phyloP scores from a whole-genome alignment of 2,888 invertebrate genomes.

The Callimorpha dominula region DNA sequence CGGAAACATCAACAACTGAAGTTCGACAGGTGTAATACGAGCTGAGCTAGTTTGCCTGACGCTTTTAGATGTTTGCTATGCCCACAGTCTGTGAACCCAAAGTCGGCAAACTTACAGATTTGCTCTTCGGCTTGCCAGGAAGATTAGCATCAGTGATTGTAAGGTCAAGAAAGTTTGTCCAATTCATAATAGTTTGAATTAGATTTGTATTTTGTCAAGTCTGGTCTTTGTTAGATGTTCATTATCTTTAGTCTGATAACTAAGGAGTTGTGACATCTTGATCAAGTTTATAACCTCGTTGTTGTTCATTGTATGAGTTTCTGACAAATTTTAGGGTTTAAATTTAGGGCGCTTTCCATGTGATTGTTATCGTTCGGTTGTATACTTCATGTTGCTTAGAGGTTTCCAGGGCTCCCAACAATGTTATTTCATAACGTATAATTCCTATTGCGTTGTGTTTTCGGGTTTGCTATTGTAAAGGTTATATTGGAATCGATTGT shows the following conservation, averaged over 20 bases:
- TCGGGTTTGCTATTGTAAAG: not conserved
- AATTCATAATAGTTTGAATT: conserved; percentile 52
- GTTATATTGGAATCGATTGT: not conserved
- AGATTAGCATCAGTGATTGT: conserved; percentile 75
- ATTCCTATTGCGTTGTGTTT: conserved; percentile 5
- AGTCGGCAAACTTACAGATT: conserved; percentile 69
- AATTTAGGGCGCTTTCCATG: conserved; percentile 22
- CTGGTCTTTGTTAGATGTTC: conserved; percentile 43
- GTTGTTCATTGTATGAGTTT: conserved; percentile 29
- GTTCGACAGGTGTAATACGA: conserved; percentile 69
- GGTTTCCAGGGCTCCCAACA: not conserved
- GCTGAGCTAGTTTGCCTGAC: conserved; percentile 59
- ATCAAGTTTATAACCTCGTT: conserved; percentile 30
- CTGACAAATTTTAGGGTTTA: conserved; percentile 27
- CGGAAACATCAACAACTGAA: conserved; percentile 60
- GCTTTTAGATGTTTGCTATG: conserved; percentile 70
- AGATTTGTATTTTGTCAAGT: conserved; percentile 47
- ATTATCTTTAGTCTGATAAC: conserved; percentile 37
- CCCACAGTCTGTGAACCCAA: conserved; percentile 63
- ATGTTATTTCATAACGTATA: conserved; percentile 4
- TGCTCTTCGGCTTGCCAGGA: conserved; percentile 59
- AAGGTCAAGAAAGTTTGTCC: conserved; percentile 61
- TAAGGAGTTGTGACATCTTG: conserved; percentile 36
- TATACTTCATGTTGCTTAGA: conserved; percentile 3
- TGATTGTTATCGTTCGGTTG: conserved; percentile 15